phyloP scores from a whole-genome alignment of 1,140 invertebrate genomes.

The Littorina saxatilis region DNA sequence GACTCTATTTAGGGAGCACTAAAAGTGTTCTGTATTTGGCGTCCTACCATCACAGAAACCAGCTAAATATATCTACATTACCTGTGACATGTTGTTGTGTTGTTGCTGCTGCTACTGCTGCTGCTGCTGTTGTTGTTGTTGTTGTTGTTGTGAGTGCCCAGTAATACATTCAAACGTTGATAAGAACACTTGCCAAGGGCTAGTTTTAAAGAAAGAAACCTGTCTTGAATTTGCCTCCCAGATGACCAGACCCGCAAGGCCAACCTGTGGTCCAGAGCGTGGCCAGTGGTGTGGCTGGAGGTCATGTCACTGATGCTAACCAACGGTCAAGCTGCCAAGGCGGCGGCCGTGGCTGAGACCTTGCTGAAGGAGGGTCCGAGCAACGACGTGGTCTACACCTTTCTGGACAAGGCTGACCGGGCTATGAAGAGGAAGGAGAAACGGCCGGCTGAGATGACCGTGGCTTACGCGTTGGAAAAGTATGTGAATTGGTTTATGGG shows the following conservation, averaged over 20 bases:
- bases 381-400: conserved; percentile 13
- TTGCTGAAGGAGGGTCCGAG: not conserved
- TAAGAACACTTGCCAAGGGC: too few relatives aligned
- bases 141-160: too few relatives aligned
- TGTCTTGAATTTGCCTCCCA: not conserved
- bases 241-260: not conserved
- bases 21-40: too few relatives aligned
- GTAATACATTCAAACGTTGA: not conserved
- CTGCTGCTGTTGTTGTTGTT: too few relatives aligned
- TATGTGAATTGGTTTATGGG: too few relatives aligned
- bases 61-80: too few relatives aligned
- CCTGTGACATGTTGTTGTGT: too few relatives aligned
- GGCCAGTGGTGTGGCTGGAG: conserved; percentile 23
- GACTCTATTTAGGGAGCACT: too few relatives aligned
- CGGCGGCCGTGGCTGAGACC: not conserved
- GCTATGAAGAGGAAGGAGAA: not conserved
- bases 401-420: conserved; percentile 22
- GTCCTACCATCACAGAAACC: too few relatives aligned
- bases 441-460: conserved; percentile 14
- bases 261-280: not conserved
- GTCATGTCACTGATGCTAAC: not conserved
- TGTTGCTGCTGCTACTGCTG: too few relatives aligned
- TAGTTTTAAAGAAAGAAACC: too few relatives aligned
- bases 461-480: conserved; percentile 18
- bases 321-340: not conserved